Evolutionary conservation across 2,888 invertebrate species (phyloP), one percentile per base, ranked within the genome.

Genomic region (Nycteola revayana): DNA sequence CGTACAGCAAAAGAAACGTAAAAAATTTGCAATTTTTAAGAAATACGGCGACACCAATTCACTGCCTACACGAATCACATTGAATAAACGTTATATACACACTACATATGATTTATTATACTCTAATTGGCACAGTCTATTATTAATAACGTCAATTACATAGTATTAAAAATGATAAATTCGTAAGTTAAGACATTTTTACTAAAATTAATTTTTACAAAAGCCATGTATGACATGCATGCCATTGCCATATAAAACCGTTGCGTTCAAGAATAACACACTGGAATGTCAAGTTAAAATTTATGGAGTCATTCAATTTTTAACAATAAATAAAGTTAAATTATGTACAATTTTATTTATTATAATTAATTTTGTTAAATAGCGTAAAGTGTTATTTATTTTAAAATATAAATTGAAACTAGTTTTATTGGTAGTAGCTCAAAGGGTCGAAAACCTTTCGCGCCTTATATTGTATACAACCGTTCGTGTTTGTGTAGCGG

Each of bases 151-250:
- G 24, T 49, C 39, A 53, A 45, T 44, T 57, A 42, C 43, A 33
- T 42, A 41, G 40, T 50, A 56, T 55, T 50, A 44, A 32, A 49
- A 41, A 36, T 42, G 48, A 43, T 52, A 60, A 57, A 63, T 49
- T 56, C 42, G 46, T 66, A 66, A 65, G 68, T 66, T 68, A 64
- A 31, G 62, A 46, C 63, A 74, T 78, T 79, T 78, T 70, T 69
- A 65, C 47, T 63, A 66, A 66, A 75, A 74, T 65, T 68, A 58
- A 40, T 57, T 66, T 65, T 58, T 66, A 71, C 65, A 66, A 77
- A 75, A 77, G 71, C 79, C 73, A 75, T 67, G 58, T 68, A 75
- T 85, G 85, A 85, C 85, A 84, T 76, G 79, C 82, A 80, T 85
- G 81, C 84, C 82, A 84, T 83, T 82, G 74, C 77, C 75, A 78